Conservation (phyloP, 1,140 invertebrate genomes). For the Procambarus clarkii region DNA sequence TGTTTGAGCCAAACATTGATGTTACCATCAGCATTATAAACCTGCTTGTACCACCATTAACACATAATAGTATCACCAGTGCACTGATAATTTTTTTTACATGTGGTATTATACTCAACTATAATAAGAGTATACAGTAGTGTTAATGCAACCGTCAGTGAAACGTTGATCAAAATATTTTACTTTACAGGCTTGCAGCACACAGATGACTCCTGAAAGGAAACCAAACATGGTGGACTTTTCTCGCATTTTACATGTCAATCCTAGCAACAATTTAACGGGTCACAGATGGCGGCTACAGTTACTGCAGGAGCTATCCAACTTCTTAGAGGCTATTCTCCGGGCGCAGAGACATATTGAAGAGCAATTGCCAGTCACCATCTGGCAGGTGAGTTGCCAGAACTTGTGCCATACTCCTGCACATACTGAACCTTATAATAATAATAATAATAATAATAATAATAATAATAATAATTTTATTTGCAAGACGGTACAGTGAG, state of each 20-base stretch:
- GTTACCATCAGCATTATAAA: no score
- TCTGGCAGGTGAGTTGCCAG: constrained; percentile 29
- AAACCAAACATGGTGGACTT: neutral
- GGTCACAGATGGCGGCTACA: constrained; percentile 32
- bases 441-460: no score
- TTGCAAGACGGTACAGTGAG: no score
- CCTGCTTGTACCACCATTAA: no score
- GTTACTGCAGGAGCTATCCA: constrained; percentile 36
- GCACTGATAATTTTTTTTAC: no score
- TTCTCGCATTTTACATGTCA: constrained; percentile 14
- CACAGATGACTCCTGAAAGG: neutral
- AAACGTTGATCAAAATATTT: neutral
- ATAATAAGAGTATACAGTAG: no score
- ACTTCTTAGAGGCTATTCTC: constrained; percentile 31
- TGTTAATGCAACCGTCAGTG: no score
- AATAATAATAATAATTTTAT: no score
- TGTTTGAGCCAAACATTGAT: no score
- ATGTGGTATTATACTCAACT: no score
- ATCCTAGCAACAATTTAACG: constrained; percentile 17
- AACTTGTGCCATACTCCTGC: neutral
- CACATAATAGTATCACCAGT: no score
- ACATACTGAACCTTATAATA: no score
- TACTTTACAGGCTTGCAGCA: constrained; percentile 3
- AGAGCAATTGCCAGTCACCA: constrained; percentile 8
- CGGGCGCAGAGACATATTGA: constrained; percentile 28